Evolutionary conservation across 2,113 vertebrate genomes (phyloP).

Genomic region (Macaca mulatta): DNA sequence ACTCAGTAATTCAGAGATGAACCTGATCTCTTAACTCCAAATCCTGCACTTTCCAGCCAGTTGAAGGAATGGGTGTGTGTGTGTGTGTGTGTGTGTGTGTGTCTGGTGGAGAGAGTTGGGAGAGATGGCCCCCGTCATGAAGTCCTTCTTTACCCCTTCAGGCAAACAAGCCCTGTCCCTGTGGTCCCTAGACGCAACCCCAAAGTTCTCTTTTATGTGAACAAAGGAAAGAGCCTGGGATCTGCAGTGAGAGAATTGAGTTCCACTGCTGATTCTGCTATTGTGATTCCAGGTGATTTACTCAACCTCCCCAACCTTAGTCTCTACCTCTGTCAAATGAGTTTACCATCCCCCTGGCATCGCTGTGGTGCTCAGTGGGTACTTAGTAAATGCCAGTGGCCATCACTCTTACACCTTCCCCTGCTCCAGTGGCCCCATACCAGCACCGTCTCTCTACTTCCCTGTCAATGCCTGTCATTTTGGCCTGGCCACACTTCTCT

Average conservation of each 20-base stretch:
- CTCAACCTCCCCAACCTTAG: not conserved
- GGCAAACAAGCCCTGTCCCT: not conserved
- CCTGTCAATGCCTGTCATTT: not conserved
- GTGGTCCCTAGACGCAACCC: not conserved
- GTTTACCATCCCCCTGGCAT: accelerated
- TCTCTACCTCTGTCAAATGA: not conserved
- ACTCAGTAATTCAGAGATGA: not conserved
- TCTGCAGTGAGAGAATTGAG: not conserved
- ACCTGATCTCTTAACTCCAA: not conserved
- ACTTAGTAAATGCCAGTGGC: not conserved
- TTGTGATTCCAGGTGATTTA: not conserved
- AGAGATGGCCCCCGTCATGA: not conserved
- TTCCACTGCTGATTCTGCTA: not conserved
- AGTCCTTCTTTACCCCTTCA: not conserved
- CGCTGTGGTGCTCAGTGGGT: not conserved
- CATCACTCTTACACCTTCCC: not conserved
- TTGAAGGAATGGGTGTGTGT: not conserved
- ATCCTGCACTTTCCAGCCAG: not conserved
- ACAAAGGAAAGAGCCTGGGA: not conserved
- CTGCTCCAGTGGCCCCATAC: not conserved
- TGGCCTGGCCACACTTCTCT: not conserved
- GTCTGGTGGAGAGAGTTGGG: not conserved
- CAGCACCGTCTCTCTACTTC: not conserved
- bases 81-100: not conserved
- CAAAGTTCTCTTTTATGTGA: not conserved